Percentiles rank a stretch among this genome's conserved stretches.
Conservation (phyloP, 2,797 vertebrate genomes). For the Sebastes paucispinis region DNA sequence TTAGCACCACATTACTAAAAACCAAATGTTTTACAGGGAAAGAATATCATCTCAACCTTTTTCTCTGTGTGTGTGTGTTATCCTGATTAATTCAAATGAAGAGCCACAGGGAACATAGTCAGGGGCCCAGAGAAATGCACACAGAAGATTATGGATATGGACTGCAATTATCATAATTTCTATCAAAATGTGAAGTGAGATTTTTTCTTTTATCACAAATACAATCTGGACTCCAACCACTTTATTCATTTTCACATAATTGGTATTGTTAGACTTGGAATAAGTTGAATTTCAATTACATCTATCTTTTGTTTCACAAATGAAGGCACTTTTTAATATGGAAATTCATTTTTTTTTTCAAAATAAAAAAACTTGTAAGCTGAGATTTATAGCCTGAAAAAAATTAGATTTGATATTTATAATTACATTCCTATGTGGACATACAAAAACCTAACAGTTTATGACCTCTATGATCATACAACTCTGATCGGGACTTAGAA, state of each 20-base stretch:
- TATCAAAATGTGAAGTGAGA: neutral
- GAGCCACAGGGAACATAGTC: neutral
- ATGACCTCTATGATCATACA: neutral
- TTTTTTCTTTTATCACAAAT: neutral
- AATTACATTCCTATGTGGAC: neutral
- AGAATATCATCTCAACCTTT: neutral
- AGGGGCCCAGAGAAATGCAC: neutral
- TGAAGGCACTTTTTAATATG: neutral
- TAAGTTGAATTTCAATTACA: neutral
- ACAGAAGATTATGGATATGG: neutral
- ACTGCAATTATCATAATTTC: neutral
- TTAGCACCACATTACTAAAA: neutral
- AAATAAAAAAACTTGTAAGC: neutral
- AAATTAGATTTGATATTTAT: too few species aligned
- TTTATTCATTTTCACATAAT: neutral
- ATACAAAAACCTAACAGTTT: neutral
- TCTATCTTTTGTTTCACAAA: neutral
- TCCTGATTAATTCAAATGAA: constrained; percentile 13
- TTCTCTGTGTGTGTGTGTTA: neutral
- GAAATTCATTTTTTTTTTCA: too few species aligned
- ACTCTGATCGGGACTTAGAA: neutral
- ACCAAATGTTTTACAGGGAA: neutral
- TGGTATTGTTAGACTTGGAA: neutral
- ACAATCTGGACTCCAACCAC: neutral
- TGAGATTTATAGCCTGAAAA: neutral